A percentile compares a stretch with the other conserved stretches of the same genome.
These are phyloP conservation scores for Fistularia commersonii DNA, from an alignment of 2,797 vertebrate species.

Conservation along the genomic window DNA sequence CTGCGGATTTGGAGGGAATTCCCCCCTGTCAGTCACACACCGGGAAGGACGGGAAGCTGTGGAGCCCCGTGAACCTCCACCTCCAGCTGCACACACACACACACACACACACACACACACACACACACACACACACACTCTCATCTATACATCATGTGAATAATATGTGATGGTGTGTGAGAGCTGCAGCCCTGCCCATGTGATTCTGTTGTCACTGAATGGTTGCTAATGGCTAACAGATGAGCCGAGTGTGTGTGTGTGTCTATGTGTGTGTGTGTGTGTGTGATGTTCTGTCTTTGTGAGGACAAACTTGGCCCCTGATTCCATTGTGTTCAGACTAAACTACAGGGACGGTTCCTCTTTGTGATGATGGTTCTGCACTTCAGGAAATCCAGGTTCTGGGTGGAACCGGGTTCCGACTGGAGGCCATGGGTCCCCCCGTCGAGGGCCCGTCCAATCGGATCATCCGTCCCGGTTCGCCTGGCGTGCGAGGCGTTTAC, in stretches of 20 bases:
- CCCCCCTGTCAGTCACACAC: conserved; percentile 1
- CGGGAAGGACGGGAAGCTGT: not conserved
- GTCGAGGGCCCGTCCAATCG: too few relatives aligned
- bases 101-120: conserved; percentile 17
- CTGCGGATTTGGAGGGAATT: conserved; percentile 9
- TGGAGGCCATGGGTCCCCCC: too few relatives aligned
- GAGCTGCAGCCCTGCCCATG: conserved; percentile 43
- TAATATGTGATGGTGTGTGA: conserved; percentile 46
- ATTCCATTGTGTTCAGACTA: too few relatives aligned
- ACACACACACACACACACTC: conserved; percentile 21
- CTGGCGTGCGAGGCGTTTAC: too few relatives aligned
- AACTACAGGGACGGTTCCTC: too few relatives aligned
- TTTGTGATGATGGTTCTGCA: too few relatives aligned
- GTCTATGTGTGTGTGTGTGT: not conserved
- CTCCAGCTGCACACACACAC: conserved; percentile 2
- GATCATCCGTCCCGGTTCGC: too few relatives aligned
- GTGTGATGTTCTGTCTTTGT: not conserved
- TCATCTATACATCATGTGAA: conserved; percentile 53
- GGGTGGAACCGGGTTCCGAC: too few relatives aligned
- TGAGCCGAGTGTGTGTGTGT: conserved; percentile 14
- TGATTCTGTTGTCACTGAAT: conserved; percentile 54
- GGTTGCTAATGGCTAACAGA: conserved; percentile 58
- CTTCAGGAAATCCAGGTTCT: too few relatives aligned
- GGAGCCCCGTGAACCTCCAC: not conserved
- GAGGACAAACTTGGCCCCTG: too few relatives aligned